Evolutionary conservation across 2,888 invertebrate species (phyloP), one percentile per base, ranked within the genome.

Genomic region (Galeruca laticollis): DNA sequence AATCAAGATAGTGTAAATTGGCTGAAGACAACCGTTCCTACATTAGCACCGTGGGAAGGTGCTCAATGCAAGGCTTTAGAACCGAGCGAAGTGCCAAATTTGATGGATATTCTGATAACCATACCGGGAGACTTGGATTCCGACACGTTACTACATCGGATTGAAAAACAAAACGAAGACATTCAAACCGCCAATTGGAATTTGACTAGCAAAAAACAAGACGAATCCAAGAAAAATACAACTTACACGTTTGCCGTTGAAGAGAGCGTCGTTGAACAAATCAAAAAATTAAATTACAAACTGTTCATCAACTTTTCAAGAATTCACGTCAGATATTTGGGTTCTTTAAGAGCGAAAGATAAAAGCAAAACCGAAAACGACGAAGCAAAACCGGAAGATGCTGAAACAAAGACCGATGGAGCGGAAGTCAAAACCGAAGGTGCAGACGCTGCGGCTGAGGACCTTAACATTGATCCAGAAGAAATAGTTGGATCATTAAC

Each of bases 1-100:
- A 67, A 71, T 43, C 60, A 71, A 60, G 71, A 71, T 31, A 71
- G 68, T 20, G 71, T 71, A 9, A 60, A 71, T 26, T 71, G 71
- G 71, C 68, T 71, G 37, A 68, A 64, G 49, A 52, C 40, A 11
- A 64, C 51, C 1, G 37, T 68, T 1, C 60, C 63, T 31, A 63
- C 10, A 20, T 18, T 71, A 20, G 60, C 51, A 56, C 71, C 68
- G 10, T 71, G 71, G 71, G 68, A 71, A n/a, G 51, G 43, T 20
- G 67, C 60, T 13, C 33, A 68, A 13, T 60, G 67, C 52, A 67
- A 68, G 26, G 47, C 62, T 10, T 9, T 70, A 11, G 54, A 43
- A 21, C 67, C 51, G 15, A 65, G 33, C 15, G 70, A 70, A 43
- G 51, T 70, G 13, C 70, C 70, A 26, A 54, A 59, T 51, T 52